Conservation (phyloP, 2,888 invertebrate genomes). For the Leucophenga montana region DNA sequence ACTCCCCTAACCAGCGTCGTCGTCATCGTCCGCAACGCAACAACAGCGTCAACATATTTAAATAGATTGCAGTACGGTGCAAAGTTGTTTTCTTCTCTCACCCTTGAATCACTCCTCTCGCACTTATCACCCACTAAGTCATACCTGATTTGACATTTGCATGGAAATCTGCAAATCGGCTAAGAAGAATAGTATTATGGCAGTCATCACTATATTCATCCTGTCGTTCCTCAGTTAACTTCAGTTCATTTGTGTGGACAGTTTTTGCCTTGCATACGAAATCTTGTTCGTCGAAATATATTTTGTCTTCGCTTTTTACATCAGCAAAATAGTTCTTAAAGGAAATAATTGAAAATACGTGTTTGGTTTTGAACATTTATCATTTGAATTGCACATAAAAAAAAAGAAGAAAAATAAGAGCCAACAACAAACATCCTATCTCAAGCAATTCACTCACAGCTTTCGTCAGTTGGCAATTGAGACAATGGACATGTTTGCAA, state of each 20-base stretch:
- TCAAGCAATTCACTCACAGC: too few species aligned
- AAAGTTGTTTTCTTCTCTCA: background rate
- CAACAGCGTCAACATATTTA: constrained; percentile 37
- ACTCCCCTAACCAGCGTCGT: constrained; percentile 11
- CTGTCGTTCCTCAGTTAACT: background rate
- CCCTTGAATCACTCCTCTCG: background rate
- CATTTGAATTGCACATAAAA: constrained; percentile 45
- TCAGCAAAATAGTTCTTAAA: constrained; percentile 40
- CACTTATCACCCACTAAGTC: background rate
- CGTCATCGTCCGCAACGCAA: constrained; percentile 26
- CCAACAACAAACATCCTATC: constrained; percentile 10
- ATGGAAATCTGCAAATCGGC: constrained; percentile 5
- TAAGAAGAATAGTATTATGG: constrained; percentile 10
- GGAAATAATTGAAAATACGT: constrained; percentile 70
- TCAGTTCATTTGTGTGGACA: constrained; percentile 2
- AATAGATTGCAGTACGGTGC: constrained; percentile 40
- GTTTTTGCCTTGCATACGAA: constrained; percentile 58
- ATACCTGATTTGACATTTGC: constrained; percentile 5
- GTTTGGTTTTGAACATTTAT: constrained; percentile 63
- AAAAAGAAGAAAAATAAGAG: constrained; percentile 35
- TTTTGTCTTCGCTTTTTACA: constrained; percentile 47
- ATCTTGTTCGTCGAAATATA: constrained; percentile 47
- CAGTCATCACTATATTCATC: background rate
- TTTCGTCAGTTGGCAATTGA: too few species aligned
- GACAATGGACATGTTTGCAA: too few species aligned